Evolutionary conservation across 23 tunicate species (phyloP).

Genomic region (Halocynthia roretzi): DNA sequence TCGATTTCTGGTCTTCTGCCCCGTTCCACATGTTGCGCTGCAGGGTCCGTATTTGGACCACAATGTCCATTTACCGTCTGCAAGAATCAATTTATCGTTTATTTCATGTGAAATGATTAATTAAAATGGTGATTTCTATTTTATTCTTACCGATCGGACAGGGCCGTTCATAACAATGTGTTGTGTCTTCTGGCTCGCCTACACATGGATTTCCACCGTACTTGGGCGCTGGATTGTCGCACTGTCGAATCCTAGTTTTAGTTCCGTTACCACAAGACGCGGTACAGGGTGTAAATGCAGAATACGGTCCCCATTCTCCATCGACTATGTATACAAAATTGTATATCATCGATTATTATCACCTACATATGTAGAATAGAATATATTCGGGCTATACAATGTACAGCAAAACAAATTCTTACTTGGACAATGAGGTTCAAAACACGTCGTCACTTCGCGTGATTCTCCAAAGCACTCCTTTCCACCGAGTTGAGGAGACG

Average conservation of each 20-base stretch:
- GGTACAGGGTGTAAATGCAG: conserved; percentile 56
- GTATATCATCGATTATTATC: neutral
- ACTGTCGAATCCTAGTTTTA: conserved; percentile 39
- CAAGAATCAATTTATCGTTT: neutral
- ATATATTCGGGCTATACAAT: neutral
- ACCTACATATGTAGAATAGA: neutral
- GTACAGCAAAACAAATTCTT: neutral
- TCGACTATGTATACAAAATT: conserved; percentile 37
- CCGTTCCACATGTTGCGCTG: conserved; percentile 77
- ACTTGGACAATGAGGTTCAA: conserved; percentile 62
- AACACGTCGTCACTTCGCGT: conserved; percentile 44
- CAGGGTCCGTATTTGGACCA: conserved; percentile 85
- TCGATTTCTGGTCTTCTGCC: conserved; percentile 38
- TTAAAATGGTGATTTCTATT: neutral
- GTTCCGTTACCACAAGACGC: conserved; percentile 70
- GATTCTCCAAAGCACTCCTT: conserved; percentile 53
- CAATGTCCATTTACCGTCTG: conserved; percentile 71
- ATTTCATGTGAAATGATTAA: neutral
- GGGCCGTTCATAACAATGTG: conserved; percentile 33
- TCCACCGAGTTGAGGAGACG: conserved; percentile 72
- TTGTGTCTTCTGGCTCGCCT: conserved; percentile 38
- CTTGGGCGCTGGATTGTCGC: conserved; percentile 83
- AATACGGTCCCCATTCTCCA: conserved; percentile 74
- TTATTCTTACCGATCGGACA: conserved; percentile 75
- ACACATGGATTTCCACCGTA: conserved; percentile 65